Percentiles rank a stretch among this genome's conserved stretches.
phyloP scores from a whole-genome alignment of 2,888 invertebrate genomes.

The Acronicta leporina region DNA sequence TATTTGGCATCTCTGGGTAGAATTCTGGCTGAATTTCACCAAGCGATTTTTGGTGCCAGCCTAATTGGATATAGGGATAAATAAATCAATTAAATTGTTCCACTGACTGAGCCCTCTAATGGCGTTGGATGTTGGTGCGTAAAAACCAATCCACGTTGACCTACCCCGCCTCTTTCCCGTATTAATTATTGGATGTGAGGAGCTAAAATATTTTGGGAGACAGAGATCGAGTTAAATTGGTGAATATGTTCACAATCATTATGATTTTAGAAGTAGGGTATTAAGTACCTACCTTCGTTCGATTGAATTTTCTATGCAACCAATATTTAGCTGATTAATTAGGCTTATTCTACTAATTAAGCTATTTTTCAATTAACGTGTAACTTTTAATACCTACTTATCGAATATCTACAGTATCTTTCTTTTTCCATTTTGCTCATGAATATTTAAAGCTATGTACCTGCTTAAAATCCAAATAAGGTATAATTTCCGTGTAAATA shows the following conservation, averaged over 20 bases:
- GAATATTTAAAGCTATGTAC: slow-evolving; percentile 8
- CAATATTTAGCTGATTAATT: not conserved
- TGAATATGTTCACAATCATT: slow-evolving; percentile 19
- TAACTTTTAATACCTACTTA: no score
- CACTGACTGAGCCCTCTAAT: slow-evolving; percentile 74
- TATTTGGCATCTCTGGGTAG: slow-evolving; percentile 27
- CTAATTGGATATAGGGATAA: slow-evolving; percentile 79
- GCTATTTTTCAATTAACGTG: not conserved
- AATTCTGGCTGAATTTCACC: slow-evolving; percentile 52
- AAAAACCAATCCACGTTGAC: slow-evolving; percentile 60
- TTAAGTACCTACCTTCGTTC: slow-evolving; percentile 1
- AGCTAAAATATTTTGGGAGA: slow-evolving; percentile 25
- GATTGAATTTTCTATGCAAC: not conserved
- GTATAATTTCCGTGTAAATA: slow-evolving; percentile 7
- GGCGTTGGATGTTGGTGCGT: slow-evolving; percentile 66
- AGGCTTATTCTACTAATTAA: not conserved
- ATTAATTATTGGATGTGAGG: slow-evolving; percentile 31
- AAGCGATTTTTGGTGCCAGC: slow-evolving; percentile 63
- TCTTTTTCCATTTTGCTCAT: not conserved
- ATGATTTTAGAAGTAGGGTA: slow-evolving; percentile 5
- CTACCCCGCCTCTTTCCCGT: slow-evolving; percentile 30
- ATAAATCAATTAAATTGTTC: slow-evolving; percentile 86
- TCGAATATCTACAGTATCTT: not conserved
- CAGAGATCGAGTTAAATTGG: slow-evolving; percentile 25
- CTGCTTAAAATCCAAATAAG: slow-evolving; percentile 18